Percentiles rank a stretch among this genome's conserved stretches.
These are phyloP conservation scores for Bucco capensis DNA, from an alignment of 2,113 vertebrate genomes.

Conservation along the genomic window DNA sequence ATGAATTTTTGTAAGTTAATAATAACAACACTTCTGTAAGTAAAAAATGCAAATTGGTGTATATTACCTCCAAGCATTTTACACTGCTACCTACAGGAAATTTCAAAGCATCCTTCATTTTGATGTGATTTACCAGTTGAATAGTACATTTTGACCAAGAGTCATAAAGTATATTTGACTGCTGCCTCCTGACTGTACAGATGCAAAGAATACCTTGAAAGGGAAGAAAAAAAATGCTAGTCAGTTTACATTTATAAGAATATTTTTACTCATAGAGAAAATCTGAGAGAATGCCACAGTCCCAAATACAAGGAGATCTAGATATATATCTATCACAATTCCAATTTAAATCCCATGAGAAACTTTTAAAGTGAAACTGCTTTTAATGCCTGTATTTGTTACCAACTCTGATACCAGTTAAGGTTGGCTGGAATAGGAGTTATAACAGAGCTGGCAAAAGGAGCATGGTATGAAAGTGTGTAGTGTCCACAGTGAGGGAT, in stretches of 20 bases:
- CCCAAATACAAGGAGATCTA: background rate
- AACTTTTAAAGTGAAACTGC: background rate
- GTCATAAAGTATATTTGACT: slow-evolving; percentile 98
- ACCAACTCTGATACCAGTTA: background rate
- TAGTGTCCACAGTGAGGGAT: background rate
- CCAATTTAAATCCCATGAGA: slow-evolving; percentile 2
- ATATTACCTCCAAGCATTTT: slow-evolving; percentile 40
- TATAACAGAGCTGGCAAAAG: background rate
- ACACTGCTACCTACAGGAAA: slow-evolving; percentile 18
- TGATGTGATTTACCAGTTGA: slow-evolving; percentile 83
- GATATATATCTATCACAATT: background rate
- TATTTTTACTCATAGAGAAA: background rate
- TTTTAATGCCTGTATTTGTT: background rate
- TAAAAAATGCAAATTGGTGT: slow-evolving; percentile 41
- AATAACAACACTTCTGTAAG: slow-evolving; percentile 17
- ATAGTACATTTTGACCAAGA: slow-evolving; percentile 85
- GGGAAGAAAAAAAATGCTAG: background rate
- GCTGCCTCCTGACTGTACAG: slow-evolving; percentile 85
- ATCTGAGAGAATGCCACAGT: background rate
- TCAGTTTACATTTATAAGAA: slow-evolving; percentile 37
- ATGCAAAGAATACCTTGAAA: slow-evolving; percentile 90
- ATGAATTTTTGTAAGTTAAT: slow-evolving; percentile 16
- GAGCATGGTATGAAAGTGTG: background rate
- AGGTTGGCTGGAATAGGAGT: background rate
- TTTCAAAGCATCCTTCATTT: slow-evolving; percentile 35